Conservation (phyloP, 2,113 vertebrate species). For the Puffinus mauretanicus region DNA sequence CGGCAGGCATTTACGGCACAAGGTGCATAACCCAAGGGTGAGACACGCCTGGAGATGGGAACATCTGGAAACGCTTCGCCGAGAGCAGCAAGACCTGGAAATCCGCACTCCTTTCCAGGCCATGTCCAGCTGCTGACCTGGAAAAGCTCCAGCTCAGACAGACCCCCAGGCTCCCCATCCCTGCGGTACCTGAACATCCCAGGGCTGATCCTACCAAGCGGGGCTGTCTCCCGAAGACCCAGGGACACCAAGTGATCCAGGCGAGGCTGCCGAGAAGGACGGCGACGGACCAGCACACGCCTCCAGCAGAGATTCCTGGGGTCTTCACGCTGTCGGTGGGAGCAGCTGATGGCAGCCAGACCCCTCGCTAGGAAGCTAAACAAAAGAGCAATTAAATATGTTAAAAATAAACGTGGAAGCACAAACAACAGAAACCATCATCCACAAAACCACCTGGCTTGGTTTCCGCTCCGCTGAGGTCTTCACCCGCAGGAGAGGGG, state of each 20-base stretch:
- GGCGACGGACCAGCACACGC: rapidly evolving
- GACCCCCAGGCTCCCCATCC: neutral
- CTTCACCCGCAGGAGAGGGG: neutral
- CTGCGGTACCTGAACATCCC: neutral
- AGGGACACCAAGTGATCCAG: neutral
- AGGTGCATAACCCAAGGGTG: neutral
- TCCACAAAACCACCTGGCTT: neutral
- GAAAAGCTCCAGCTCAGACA: neutral
- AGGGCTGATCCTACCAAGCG: neutral
- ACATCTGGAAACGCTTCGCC: neutral
- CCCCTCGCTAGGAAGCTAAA: neutral
- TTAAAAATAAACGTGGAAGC: neutral
- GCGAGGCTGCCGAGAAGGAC: neutral
- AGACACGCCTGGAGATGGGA: neutral
- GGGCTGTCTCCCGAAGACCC: neutral
- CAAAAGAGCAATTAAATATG: neutral
- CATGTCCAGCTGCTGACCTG: neutral
- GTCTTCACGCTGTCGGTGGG: rapidly evolving
- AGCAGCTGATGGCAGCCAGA: neutral
- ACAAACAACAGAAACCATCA: neutral
- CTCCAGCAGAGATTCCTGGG: neutral
- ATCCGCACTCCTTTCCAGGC: rapidly evolving
- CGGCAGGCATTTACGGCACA: rapidly evolving
- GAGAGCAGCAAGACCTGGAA: rapidly evolving
- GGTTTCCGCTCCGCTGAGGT: neutral